Evolutionary conservation across 2,113 vertebrate species (phyloP), one percentile per base, ranked within the genome.

Genomic region (Poeciliopsis prolifica): DNA sequence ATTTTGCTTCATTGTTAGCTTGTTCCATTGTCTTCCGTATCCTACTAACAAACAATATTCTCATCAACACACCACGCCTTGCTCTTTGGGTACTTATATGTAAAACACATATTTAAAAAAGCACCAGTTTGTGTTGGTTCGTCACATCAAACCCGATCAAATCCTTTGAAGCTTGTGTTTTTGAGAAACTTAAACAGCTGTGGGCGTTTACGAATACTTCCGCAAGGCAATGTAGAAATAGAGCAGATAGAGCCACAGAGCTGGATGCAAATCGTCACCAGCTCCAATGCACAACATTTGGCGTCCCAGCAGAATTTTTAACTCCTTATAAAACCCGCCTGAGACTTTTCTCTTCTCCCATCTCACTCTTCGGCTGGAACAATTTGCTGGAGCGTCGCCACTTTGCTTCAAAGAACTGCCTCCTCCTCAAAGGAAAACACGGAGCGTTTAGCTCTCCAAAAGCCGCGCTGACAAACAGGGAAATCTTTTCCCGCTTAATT

Each of bases 381-480:
- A 75, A 76, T 72, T 69, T 29, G 3, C 22, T 61, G 44, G 3
- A 67, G 42, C 42, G 58, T 75, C 65, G 67, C 60, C n/a, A 61
- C 31, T 75, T 72, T 37, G 58, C 81, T 75, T 88, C 74, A 84
- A 74, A 84, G 35, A 30, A 51, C 67, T 15, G 2, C 24, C 19
- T 26, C 14, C 12, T 31, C 80, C 74, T 70, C 66, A 28, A 5
- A 51, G 10, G 76, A 70, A 70, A 84, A 78, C 26, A 70, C 54
- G 24, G 24, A 42, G 15, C 63, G 28, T 44, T 75, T 33, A 44
- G 63, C 71, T 65, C 12, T 48, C 65, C 9, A 70, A 70, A 86
- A 86, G 74, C 66, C 63, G 29, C 9, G 67, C 71, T 72, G 80
- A 80, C 22, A 87, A 78, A 87, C 68, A 72, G 0, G 31, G 33